Evolutionary conservation across 2,113 vertebrate species (phyloP), one percentile per base, ranked within the genome.

Genomic region (Orientallactaga bullata): DNA sequence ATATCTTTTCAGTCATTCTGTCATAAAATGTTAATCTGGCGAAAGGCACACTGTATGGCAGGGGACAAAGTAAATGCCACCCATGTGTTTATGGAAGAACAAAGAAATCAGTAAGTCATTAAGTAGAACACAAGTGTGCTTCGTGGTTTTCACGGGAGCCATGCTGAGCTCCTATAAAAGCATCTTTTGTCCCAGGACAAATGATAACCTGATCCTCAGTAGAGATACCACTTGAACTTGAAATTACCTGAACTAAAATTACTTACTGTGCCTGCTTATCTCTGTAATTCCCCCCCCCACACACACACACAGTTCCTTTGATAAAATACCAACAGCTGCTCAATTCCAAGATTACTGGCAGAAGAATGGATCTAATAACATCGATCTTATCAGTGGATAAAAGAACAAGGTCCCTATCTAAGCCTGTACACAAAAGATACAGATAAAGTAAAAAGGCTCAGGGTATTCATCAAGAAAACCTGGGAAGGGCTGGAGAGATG

Each of bases 381-480:
- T 63, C 28, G 17, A 61, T 71, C 4, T 68, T 85, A 51, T 35
- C 51, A 73, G 61, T 21, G 39, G 55, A 26, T 61, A 69, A 37
- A 79, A 68, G 65, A 88, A 47, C 47, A 61, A 71, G 82, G 73
- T 28, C 69, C 17, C 3, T 51, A 5, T 47, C 47, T 35, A 71
- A 60, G 10, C 7, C 15, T 28, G 13, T 84, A 2, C 51, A 20
- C n/a, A 42, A 72, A 79, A 73, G 72, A 68, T 47, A 42, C 71
- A 82, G 35, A 68, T 77, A 76, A 73, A 63, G 32, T 17, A 20
- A 72, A 63, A 30, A 23, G 60, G 10, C 20, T 39, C n/a, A 80
- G 65, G 42, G 66, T 93, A 74, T 93, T n/a, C 26, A 81, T 73
- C 87, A 81, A 74, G 65, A 58, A 58, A 69, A 81, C 42, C 76